Base-by-base conservation (phyloP, 2,888 invertebrate species). In the Tinea trinotella region DNA sequence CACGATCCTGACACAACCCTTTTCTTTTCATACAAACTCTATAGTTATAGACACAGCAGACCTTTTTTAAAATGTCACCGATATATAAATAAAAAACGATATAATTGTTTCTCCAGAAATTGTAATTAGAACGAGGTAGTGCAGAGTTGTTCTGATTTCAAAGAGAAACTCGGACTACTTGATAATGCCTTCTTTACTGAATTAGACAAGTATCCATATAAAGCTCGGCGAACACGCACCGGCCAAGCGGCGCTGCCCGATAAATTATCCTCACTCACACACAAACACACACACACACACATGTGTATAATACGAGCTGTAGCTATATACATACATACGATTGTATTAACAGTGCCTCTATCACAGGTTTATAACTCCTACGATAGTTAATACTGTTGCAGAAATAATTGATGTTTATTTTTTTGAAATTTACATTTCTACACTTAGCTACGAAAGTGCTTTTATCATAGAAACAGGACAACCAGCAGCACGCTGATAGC, bases 131-230 rank as follows among this genome's bases (percentile, higher is more conserved):
- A 40, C 12, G 12, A 40, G 13, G 12, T 13, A 40, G 40, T 40
- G 10, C 46, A 24, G 10, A 50, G 50, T 3, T 12, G 50, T 24
- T 50, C 50, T 24, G 50, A 19, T 50, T 50, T 24, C 50, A 20
- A 76, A 72, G 78, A 77, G 81, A 80, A 80, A 82, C 79, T 71
- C 74, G 75, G 71, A 69, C 61, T 66, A 67, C 66, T 58, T 71
- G 68, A 76, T 74, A 73, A 82, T 83, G 73, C 77, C 79, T 81
- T 70, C 77, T 50, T 50, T 12, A 71, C 67, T 66, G 67, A 58
- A 77, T 78, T 73, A 77, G 74, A 78, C 78, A 71, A 74, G 73
- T 77, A 71, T 74, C 81, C 78, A 75, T 81, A 76, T 81, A 76
- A 76, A 80, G 79, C 70, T 71, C 71, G 74, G 71, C 73, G 74